Evolutionary conservation across 1,140 invertebrate species (phyloP).

Genomic region (Cherax quadricarinatus): DNA sequence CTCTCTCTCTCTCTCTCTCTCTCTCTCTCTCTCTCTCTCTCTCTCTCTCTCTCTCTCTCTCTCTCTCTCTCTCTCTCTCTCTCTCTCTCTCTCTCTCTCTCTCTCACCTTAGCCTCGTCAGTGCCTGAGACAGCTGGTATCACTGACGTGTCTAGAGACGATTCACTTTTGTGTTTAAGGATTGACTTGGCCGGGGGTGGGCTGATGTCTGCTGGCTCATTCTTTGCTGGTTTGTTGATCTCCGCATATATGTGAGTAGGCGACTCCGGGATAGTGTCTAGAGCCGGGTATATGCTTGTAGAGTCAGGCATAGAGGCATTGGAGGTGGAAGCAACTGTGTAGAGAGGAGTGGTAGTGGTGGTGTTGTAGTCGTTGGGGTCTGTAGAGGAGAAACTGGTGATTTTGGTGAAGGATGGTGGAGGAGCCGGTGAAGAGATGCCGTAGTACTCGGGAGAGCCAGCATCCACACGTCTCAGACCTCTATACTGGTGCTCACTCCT

Average conservation of each 20-base stretch:
- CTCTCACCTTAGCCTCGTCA: too few species aligned
- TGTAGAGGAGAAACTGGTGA: background rate
- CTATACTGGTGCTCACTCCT: conserved; percentile 8
- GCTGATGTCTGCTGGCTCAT: background rate
- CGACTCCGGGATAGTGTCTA: background rate
- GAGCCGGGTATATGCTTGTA: background rate
- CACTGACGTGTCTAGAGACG: background rate
- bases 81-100: too few species aligned
- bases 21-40: too few species aligned
- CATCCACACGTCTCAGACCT: conserved; percentile 31
- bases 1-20: too few species aligned
- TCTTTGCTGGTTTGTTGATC: background rate
- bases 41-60: too few species aligned
- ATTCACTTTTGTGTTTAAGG: background rate
- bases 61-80: too few species aligned
- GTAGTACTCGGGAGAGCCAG: conserved; percentile 42
- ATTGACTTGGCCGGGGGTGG: background rate
- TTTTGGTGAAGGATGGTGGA: conserved; percentile 33
- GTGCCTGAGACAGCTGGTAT: too few species aligned
- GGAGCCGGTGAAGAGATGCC: conserved; percentile 37
- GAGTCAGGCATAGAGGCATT: background rate
- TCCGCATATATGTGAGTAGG: background rate
- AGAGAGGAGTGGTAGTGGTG: background rate
- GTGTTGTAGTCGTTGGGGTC: background rate
- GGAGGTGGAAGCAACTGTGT: background rate